Evolutionary conservation across 1,140 invertebrate genomes (phyloP).

Genomic region (Cephus cinctus): DNA sequence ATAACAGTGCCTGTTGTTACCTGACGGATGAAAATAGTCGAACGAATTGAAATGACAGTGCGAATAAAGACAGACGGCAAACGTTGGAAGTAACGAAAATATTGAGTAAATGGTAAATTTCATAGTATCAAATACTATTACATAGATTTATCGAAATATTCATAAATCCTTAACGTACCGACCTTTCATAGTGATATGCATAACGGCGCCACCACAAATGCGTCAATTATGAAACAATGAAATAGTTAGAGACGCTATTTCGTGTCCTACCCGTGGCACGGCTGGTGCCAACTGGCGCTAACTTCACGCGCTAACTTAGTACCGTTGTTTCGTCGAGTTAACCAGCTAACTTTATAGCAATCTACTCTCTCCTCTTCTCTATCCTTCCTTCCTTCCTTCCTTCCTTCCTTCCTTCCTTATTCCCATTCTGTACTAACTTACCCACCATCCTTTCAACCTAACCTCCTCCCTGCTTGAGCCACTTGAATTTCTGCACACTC

Average conservation of each 20-base stretch:
- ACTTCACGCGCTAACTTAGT: constrained; percentile 44
- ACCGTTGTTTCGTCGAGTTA: constrained; percentile 49
- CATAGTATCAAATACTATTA: not conserved
- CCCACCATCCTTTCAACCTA: too few species aligned
- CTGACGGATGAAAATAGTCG: not conserved
- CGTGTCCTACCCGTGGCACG: constrained; percentile 9
- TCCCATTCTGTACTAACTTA: not conserved
- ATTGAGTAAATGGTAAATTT: not conserved
- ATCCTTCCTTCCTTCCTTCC: constrained; percentile 5
- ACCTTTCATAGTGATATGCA: constrained; percentile 31
- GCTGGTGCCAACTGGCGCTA: constrained; percentile 45
- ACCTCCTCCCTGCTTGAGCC: too few species aligned
- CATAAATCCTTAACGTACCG: constrained; percentile 15
- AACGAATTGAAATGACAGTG: not conserved
- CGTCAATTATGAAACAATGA: constrained; percentile 54
- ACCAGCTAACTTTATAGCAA: constrained; percentile 47
- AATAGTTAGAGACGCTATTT: constrained; percentile 38
- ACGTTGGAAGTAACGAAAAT: not conserved
- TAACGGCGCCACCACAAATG: constrained; percentile 42
- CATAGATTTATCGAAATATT: not conserved
- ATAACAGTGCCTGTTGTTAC: not conserved
- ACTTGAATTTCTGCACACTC: too few species aligned
- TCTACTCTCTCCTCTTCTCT: constrained; percentile 25
- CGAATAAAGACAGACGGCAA: too few species aligned
- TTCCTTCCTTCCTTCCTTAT: constrained; percentile 14